Evolutionary conservation across 1,140 invertebrate species (phyloP), one percentile per base, ranked within the genome.

Genomic region (Leptinotarsa undecemlineata): DNA sequence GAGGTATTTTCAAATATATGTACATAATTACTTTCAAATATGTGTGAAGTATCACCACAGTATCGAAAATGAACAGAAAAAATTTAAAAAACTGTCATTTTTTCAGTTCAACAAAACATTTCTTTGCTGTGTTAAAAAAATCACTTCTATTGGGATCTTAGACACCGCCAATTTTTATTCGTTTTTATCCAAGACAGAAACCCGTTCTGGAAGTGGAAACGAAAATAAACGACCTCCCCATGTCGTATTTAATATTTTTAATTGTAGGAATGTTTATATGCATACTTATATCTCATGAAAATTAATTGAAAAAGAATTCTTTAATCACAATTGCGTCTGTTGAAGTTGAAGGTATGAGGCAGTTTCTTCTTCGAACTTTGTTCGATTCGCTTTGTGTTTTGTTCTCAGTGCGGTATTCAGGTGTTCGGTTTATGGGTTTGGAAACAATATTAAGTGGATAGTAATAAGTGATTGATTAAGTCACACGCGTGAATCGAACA

Each of bases 171-270:
- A 73, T 73, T 71, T 79, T 78, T 76, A 64, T 67, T 19, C 72
- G 48, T 68, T 72, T 72, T 61, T 72, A 62, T 64, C 61, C 61
- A n/a, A 60, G 47, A 61, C 21, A 48, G 33, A 63, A 76, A 74
- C 77, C 23, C 69, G 75, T 76, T 78, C 70, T 68, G 20, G 68
- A 21, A 57, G 60, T 42, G 19, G 62, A 69, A 76, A 76, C 51
- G 62, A 79, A 77, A 74, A 64, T n/a, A 48, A 76, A 76, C 63
- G 63, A 57, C 33, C 42, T 47, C 51, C 47, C 48, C 51, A 62
- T 73, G 64, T 69, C 71, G 71, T 79, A 79, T 79, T 79, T 79
- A 79, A 77, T 71, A 71, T 77, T 77, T 77, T 79, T 79, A 79
- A 79, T 79, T 79, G 77, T 75, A 71, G 74, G 75, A 76, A 78